Percentiles rank a stretch among this genome's conserved stretches.
Evolutionary conservation across 2,888 invertebrate genomes (phyloP).

Genomic region (Orthosia cruda): DNA sequence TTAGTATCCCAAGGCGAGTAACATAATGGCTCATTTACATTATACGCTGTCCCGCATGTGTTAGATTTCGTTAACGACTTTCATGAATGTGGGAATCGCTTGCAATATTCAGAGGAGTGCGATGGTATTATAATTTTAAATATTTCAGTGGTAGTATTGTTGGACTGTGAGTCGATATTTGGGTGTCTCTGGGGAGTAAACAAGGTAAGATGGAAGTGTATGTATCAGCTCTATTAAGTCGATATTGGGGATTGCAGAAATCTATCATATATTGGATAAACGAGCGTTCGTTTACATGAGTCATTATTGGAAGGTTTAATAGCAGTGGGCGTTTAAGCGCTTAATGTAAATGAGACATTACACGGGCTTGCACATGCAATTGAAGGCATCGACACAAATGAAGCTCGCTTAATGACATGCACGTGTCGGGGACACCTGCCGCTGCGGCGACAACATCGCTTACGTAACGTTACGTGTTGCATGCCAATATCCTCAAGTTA

Average conservation of each 20-base stretch:
- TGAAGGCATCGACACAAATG: conserved; percentile 68
- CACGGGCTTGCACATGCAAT: conserved; percentile 61
- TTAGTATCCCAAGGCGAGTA: conserved; percentile 64
- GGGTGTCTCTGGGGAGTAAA: conserved; percentile 38
- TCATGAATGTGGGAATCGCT: conserved; percentile 57
- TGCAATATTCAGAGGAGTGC: conserved; percentile 53
- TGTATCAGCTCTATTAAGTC: conserved; percentile 33
- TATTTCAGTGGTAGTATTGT: conserved; percentile 35
- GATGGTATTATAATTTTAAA: conserved; percentile 58
- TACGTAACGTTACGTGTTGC: conserved; percentile 51
- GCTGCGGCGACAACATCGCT: conserved; percentile 46
- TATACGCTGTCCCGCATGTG: conserved; percentile 64
- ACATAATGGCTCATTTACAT: conserved; percentile 69
- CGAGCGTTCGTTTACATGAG: conserved; percentile 53
- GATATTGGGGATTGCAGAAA: conserved; percentile 45
- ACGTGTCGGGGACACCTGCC: conserved; percentile 60
- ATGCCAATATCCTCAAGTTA: conserved; percentile 41
- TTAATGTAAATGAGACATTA: conserved; percentile 66
- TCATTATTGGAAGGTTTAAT: conserved; percentile 51
- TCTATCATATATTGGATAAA: conserved; percentile 48
- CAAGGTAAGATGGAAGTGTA: conserved; percentile 37
- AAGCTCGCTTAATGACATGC: conserved; percentile 64
- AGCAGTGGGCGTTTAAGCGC: conserved; percentile 54
- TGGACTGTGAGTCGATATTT: conserved; percentile 30
- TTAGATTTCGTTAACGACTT: conserved; percentile 70